These are phyloP conservation scores for Euproctis similis DNA, from an alignment of 2,888 invertebrate species.

Conservation along the genomic window DNA sequence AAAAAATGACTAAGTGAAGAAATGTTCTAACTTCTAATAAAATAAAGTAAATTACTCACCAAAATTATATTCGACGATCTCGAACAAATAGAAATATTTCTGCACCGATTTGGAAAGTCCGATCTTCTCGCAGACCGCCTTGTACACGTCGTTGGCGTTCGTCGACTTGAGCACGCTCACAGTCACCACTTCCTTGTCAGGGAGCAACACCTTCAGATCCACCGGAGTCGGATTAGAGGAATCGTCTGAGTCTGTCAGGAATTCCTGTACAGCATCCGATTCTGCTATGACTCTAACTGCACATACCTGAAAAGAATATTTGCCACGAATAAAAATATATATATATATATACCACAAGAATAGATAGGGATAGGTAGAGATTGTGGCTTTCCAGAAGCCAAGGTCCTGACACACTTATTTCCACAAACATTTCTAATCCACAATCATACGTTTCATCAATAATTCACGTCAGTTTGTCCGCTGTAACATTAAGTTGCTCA, in stretches of 20 bases:
- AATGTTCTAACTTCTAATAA: too few relatives aligned
- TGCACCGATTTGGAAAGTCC: slow-evolving; percentile 86
- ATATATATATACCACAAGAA: too few relatives aligned
- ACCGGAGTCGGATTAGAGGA: slow-evolving; percentile 84
- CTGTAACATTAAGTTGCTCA: slow-evolving; percentile 21
- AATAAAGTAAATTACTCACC: slow-evolving; percentile 76
- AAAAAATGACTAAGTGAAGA: too few relatives aligned
- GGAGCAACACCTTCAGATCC: slow-evolving; percentile 87
- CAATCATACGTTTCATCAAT: too few relatives aligned
- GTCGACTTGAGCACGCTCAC: slow-evolving; percentile 92
- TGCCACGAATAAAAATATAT: too few relatives aligned
- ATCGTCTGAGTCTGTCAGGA: slow-evolving; percentile 94
- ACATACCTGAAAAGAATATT: slow-evolving; percentile 79
- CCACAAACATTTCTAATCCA: too few relatives aligned
- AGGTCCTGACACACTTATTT: too few relatives aligned
- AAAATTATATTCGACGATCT: slow-evolving; percentile 97
- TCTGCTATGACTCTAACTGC: slow-evolving; percentile 98
- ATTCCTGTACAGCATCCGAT: slow-evolving; percentile 97
- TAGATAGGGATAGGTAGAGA: too few relatives aligned
- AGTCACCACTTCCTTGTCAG: slow-evolving; percentile 92
- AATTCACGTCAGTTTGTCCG: too few relatives aligned
- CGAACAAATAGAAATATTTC: slow-evolving; percentile 96
- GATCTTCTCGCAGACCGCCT: slow-evolving; percentile 89
- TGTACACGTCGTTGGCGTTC: slow-evolving; percentile 93
- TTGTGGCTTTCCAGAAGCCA: too few relatives aligned